Base-by-base conservation (phyloP, 1,140 invertebrate genomes). In the Anagrus nilaparvatae region DNA sequence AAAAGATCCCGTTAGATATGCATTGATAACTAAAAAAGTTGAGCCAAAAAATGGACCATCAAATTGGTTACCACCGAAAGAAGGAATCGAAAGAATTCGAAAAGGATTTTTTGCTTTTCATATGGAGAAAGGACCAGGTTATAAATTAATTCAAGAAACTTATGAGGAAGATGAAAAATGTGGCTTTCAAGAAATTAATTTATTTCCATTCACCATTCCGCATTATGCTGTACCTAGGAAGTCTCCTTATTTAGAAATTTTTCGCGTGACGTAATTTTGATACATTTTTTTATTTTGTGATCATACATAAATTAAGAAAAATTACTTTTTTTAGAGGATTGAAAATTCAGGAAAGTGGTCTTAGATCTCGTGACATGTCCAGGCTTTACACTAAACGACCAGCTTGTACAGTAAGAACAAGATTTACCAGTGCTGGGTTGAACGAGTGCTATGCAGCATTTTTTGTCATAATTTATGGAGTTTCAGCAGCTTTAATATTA, bases 121-220 rank as follows among this genome's bases (percentile, higher is more conserved):
- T 49, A 73, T 73, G 57, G 77, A 78, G 54, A 63, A 59, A 2
- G 74, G 76, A 3, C 59, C 71, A 0, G 71, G 75, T 0, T 80
- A 80, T 52, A 73, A 78, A 52, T 55, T 79, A 19, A 71, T 81
- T 10, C 69, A 74, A 27, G 74, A 78, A 55, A 78, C 71, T 40
- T 82, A 75, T 49, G 52, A 65, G 5, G 79, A 81, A 57, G 69
- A 73, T 3, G 76, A 81, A 55, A 82, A 81, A 57, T 82, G 78
- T 53, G 76, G 74, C 1, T 55, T 82, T 2, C 64, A 73, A 30
- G 76, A 79, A 56, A 77, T 81, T 47, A 65, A 73, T 49, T 76
- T 70, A 43, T 46, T 80, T 4, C 70, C 78, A 47, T 65, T 77
- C 0, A 61, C 71, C 3, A 66, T 76, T 52, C 77, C 78, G 0